Evolutionary conservation across 2,113 vertebrate species (phyloP), one percentile per base, ranked within the genome.

Genomic region (Andinoacara biseriatus): DNA sequence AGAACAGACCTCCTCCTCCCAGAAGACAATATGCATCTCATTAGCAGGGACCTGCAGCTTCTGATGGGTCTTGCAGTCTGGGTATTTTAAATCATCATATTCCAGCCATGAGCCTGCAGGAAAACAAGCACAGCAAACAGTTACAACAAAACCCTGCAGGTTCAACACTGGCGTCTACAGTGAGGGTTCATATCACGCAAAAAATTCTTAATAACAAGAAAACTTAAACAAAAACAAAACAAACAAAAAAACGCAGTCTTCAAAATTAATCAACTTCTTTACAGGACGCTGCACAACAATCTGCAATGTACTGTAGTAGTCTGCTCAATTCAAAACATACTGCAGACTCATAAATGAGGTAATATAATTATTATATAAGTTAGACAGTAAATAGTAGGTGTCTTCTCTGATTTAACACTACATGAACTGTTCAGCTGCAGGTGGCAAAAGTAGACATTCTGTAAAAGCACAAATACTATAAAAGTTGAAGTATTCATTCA

Each of bases 41-140:
- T 93, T 92, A 58, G 96, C 86, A 4, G 95, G 95, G 78, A 98
- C 94, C 17, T 92, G 90, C 67, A 97, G 95, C 24, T 78, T 91
- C 46, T 85, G 46, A 15, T 83, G 94, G 15, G 61, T 95, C 86
- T 82, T 86, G 89, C 95, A 95, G 20, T 91, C 90, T 0, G 94
- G 95, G 31, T 97, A 95, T 85, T 98, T 97, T 84, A 98, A 89
- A 86, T 98, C 98, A 82, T 99, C 97, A 65, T 96, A 97, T 79
- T 99, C 97, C 60, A 97, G 91, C 98, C 98, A 99, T 2, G 92
- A 95, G 58, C 96, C 98, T 99, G 87, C 26, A 91, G 91, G 80
- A 35, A 65, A 38, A 3, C 9, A 74, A 10, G 18, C 2, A 83
- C 15, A 4, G 40, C n/a, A 38, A 80, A 46, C 2, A 0, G 65